Percentiles rank a stretch among this genome's conserved stretches.
Conservation (phyloP, 2,113 vertebrate genomes). For the Litocranius walleri region DNA sequence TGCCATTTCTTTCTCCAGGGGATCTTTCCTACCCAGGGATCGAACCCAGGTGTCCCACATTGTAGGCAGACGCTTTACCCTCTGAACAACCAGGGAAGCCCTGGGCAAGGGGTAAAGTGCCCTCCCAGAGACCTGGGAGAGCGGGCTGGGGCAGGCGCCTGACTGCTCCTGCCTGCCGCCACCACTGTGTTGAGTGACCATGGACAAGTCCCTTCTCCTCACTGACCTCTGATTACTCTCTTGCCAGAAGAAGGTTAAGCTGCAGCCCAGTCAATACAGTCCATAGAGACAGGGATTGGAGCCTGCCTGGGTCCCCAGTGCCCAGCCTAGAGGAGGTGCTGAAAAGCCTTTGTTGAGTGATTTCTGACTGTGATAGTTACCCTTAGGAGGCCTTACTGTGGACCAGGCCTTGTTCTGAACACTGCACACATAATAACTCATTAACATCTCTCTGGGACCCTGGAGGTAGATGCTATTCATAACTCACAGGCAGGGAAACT, state of each 20-base stretch:
- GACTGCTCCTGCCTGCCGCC: background rate
- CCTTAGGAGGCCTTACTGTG: background rate
- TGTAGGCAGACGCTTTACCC: background rate
- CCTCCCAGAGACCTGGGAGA: background rate
- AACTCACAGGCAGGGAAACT: background rate
- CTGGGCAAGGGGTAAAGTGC: background rate
- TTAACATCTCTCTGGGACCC: background rate
- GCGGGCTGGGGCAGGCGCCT: background rate
- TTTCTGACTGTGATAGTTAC: background rate
- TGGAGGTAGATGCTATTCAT: background rate
- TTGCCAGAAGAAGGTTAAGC: background rate
- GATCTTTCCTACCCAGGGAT: background rate
- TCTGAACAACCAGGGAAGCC: background rate
- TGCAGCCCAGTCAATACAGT: background rate
- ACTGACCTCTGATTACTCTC: background rate
- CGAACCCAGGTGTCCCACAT: fast-evolving
- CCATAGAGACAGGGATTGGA: background rate
- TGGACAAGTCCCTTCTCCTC: background rate
- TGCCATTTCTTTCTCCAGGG: background rate
- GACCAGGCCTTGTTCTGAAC: background rate
- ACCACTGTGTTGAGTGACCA: background rate
- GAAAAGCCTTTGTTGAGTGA: no score
- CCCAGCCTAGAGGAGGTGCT: background rate
- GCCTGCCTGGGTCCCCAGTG: background rate
- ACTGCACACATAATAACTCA: background rate